A percentile compares a stretch with the other conserved stretches of the same genome.
Evolutionary conservation across 2,888 invertebrate genomes (phyloP).

Genomic region (Acholoe squamosa): DNA sequence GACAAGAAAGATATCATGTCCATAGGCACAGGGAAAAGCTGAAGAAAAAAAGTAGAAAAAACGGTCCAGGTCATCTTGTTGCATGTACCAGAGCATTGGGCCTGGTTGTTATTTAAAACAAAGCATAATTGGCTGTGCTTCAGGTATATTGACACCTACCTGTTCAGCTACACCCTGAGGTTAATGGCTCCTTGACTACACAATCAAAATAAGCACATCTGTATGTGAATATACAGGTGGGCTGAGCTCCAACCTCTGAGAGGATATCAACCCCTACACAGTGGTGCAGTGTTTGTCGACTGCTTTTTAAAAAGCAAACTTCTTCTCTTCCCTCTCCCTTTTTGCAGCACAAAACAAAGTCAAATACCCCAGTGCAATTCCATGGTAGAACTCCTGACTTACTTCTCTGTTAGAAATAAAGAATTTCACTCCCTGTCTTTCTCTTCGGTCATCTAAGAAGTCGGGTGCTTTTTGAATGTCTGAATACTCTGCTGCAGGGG

Average conservation of each 20-base stretch:
- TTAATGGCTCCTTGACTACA: background rate
- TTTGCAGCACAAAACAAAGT: no score
- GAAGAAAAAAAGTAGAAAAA: background rate
- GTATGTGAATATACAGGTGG: background rate
- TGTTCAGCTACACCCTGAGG: background rate
- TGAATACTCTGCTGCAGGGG: no score
- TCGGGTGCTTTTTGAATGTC: no score
- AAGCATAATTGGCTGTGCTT: slow-evolving; percentile 3
- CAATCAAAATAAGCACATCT: background rate
- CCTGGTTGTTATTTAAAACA: background rate
- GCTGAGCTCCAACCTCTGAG: background rate
- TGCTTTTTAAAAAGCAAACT: no score
- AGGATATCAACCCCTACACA: no score
- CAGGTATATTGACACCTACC: slow-evolving; percentile 29
- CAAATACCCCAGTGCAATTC: no score
- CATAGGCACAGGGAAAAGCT: background rate
- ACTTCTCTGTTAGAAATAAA: no score
- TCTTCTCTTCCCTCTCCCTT: no score
- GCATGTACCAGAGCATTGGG: background rate
- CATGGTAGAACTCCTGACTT: no score
- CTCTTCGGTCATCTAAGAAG: no score
- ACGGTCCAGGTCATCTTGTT: background rate
- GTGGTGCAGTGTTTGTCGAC: no score
- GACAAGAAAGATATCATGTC: background rate
- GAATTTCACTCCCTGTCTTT: no score